Evolutionary conservation across 2,113 vertebrate genomes (phyloP), one percentile per base, ranked within the genome.

Genomic region (Labeo rohita): DNA sequence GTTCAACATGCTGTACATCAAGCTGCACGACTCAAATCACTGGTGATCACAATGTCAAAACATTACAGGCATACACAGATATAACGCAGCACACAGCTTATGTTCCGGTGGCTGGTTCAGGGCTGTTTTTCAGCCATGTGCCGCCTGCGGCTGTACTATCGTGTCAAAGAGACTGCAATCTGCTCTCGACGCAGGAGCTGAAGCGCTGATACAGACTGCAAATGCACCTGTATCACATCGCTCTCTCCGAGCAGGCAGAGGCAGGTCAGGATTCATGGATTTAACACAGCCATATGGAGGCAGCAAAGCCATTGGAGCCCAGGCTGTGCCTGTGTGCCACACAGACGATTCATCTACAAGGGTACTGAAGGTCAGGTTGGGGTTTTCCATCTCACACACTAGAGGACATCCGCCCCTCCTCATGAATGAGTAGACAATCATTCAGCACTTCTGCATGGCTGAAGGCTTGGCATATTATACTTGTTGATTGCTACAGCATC

Each of bases 231-330:
- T 85, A 86, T 86, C 90, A 78, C 89, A 73, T 85, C 87, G 36
- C 87, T 80, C 85, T 76, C 52, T 39, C 63, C 39, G 6, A 88
- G 90, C 87, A 66, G 74, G 86, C 23, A 78, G 83, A 88, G 90
- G 88, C 89, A 90, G 86, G 83, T 65, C 84, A 61, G 88, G 86
- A 87, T 87, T 88, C 88, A 87, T 87, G 82, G 75, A 65, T 90
- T 88, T 86, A 73, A 88, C 56, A 72, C 84, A 81, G 86, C 85
- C 79, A 84, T 88, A 73, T 84, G 85, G 16, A 80, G 74, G 59
- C 1, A 28, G 56, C 80, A 75, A 85, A 80, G 82, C 54, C 78
- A 82, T 75, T 8, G 34, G 81, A 56, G 13, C 66, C 56, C 65
- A 13, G n/a, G 54, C 65, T 21, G 66, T 36, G 28, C 28, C 28